phyloP scores from a whole-genome alignment of 2,797 vertebrate genomes.

The Peromyscus melanophrys region DNA sequence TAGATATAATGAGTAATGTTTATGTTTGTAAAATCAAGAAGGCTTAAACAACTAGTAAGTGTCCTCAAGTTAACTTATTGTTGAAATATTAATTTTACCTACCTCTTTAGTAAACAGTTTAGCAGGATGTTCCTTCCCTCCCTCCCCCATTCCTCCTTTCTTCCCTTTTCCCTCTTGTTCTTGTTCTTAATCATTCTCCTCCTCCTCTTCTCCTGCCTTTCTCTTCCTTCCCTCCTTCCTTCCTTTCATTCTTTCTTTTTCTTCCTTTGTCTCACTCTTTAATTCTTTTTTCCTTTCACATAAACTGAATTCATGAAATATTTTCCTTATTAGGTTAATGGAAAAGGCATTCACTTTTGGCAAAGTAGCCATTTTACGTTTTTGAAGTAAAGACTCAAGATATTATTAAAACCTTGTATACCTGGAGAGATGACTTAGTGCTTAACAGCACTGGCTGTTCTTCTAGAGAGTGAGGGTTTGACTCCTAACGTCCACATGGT shows the following conservation, averaged over 20 bases:
- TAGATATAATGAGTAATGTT: not conserved
- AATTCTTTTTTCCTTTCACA: not conserved
- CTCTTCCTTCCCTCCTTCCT: not conserved
- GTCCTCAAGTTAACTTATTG: not conserved
- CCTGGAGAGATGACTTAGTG: not conserved
- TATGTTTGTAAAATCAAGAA: not conserved
- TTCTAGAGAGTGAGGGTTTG: not conserved
- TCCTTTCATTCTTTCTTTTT: no score
- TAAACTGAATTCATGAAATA: not conserved
- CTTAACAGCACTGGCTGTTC: not conserved
- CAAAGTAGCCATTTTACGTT: not conserved
- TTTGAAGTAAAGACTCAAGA: not conserved
- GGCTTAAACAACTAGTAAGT: not conserved
- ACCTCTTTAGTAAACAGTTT: not conserved
- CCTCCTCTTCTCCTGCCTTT: not conserved
- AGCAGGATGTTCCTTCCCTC: not conserved
- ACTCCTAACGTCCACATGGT: not conserved
- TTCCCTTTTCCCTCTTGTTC: not conserved
- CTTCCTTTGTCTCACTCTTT: not conserved
- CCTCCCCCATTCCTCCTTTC: no score
- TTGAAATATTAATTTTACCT: constrained; percentile 27
- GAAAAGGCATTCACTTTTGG: not conserved
- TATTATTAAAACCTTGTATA: not conserved
- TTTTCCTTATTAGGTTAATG: not conserved
- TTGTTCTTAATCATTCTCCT: not conserved